phyloP scores from a whole-genome alignment of 2,113 vertebrate species.

The Xenus cinereus region DNA sequence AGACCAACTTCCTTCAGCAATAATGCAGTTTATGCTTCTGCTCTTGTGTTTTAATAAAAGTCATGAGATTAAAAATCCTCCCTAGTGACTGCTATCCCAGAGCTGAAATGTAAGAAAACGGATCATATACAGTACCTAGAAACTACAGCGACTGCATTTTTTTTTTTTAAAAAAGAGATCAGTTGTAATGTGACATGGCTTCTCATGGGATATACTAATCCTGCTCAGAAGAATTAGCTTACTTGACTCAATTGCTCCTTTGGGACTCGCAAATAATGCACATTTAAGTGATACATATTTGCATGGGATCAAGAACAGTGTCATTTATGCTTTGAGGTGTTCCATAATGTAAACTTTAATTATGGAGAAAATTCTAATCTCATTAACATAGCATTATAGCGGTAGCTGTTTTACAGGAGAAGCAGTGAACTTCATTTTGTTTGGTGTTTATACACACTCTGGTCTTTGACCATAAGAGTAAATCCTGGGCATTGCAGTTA shows the following conservation, averaged over 20 bases:
- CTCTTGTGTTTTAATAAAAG: conserved; percentile 73
- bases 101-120: conserved; percentile 43
- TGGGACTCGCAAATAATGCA: conserved; percentile 48
- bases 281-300: not conserved
- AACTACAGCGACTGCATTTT: conserved; percentile 1
- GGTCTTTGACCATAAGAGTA: not conserved
- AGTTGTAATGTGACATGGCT: conserved; percentile 29
- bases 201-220: conserved; percentile 54
- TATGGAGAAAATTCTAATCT: conserved; percentile 31
- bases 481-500: not conserved
- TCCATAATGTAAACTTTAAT: conserved; percentile 1
- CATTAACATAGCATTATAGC: not conserved
- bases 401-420: not conserved
- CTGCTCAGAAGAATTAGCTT: conserved; percentile 55
- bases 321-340: conserved; percentile 36
- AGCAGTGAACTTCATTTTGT: not conserved
- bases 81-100: conserved; percentile 58
- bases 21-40: conserved; percentile 62
- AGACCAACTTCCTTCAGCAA: conserved; percentile 57
- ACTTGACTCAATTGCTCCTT: conserved; percentile 36
- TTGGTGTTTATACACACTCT: not conserved
- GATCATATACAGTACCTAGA: conserved; percentile 1
- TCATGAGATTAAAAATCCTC: conserved; percentile 74
- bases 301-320: conserved; percentile 17
- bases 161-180: not conserved